Base-by-base conservation (phyloP, 2,888 invertebrate species). In the Pachydiplax longipennis region DNA sequence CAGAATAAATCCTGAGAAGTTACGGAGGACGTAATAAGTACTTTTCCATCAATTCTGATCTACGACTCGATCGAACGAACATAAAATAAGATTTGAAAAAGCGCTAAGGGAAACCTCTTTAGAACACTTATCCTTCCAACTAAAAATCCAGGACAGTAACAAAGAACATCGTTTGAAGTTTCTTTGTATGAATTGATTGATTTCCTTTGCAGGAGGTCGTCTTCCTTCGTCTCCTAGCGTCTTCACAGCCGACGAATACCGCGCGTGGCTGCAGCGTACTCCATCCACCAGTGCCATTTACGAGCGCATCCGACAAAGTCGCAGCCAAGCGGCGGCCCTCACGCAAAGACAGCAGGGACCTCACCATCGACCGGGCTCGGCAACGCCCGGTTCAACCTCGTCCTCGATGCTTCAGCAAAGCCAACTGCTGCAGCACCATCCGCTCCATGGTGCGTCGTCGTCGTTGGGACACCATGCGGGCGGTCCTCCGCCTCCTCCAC, bases 211-310 rank as follows among this genome's bases (percentile, higher is more conserved):
- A 58, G 87, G 87, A 61, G 87, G 94, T 91, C 94, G 94, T 91
- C 94, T 94, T 93, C 94, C 94, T 65, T 94, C 94, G 90, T 94
- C 94, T 83, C 92, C 93, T 92, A 93, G 93, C 92, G 93, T 98
- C 94, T 98, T 98, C 95, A 98, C 98, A 92, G 97, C 98, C 93
- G 98, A 98, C 94, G 98, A 98, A 94, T 98, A 99, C 94, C 96
- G 98, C 92, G 98, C 98, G 92, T 99, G 99, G 99, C 94, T 99
- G 93, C 97, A 98, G 92, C 93, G 93, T 91, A 94, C 94, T 80
- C 94, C 94, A 81, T 98, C 98, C 91, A 98, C 98, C 91, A 98
- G 98, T 92, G 98, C 98, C 80, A 97, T 98, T 92, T 98, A 98
- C 94, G 98, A 98, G 93, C 96, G 98, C 93, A 97, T 98, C 93